Evolutionary conservation across 2,888 invertebrate genomes (phyloP).

Genomic region (Lepetodrilus schrolli): DNA sequence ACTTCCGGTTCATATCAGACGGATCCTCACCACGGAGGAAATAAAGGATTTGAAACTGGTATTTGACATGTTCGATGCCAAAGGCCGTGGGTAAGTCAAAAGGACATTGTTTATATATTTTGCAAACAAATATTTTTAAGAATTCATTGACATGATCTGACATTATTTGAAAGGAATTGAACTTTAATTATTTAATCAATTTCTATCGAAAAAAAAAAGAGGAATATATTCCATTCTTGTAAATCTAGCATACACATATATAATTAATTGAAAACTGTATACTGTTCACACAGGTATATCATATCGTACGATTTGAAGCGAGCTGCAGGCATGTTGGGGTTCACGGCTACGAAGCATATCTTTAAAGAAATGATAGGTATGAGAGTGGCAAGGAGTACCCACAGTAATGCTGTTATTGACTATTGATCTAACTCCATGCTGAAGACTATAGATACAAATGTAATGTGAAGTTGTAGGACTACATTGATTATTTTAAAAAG

Average conservation of each 20-base stretch:
- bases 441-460: no score
- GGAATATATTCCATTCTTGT: no score
- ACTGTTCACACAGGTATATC: conserved; percentile 47
- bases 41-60: conserved; percentile 58
- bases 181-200: no score
- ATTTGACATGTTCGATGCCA: conserved; percentile 63
- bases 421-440: no score
- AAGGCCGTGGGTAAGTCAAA: conserved; percentile 55
- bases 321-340: conserved; percentile 53
- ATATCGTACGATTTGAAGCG: conserved; percentile 51
- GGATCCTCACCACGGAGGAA: conserved; percentile 54
- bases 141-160: conserved; percentile 50
- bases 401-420: no score
- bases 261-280: background rate
- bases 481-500: no score
- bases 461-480: no score
- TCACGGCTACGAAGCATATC: conserved; percentile 46
- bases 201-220: no score
- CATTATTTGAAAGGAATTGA: conserved; percentile 50
- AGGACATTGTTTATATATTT: background rate
- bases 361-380: conserved; percentile 50
- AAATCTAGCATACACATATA: no score
- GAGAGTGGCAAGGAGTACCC: no score
- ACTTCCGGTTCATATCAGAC: conserved; percentile 51
- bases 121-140: background rate